A percentile compares a stretch with the other conserved stretches of the same genome.
Evolutionary conservation across 2,888 invertebrate genomes (phyloP).

Genomic region (Luperina nickerlii): DNA sequence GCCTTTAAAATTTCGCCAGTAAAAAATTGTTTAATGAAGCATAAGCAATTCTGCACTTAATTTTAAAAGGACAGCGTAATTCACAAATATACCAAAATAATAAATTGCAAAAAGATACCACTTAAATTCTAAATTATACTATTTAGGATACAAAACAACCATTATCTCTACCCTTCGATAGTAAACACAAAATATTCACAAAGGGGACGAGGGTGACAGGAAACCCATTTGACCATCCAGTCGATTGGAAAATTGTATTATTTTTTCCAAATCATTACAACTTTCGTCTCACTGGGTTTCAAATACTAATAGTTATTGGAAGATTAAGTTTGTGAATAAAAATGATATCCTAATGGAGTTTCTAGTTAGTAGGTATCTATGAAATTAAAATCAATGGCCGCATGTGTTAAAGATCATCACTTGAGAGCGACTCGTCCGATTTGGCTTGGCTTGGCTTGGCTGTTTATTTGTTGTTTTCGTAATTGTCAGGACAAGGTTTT

Average conservation of each 20-base stretch:
- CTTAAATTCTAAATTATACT: conserved; percentile 14
- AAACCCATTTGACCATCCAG: conserved; percentile 56
- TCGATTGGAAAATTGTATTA: conserved; percentile 65
- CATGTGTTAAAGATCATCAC: background rate
- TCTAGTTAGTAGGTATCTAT: conserved; percentile 17
- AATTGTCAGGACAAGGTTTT: background rate
- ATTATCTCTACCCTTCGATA: conserved; percentile 38
- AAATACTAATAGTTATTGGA: conserved; percentile 31
- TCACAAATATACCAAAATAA: conserved; percentile 5
- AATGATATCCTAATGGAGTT: conserved; percentile 18
- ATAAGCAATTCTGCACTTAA: background rate
- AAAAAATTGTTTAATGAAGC: background rate
- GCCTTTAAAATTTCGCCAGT: background rate
- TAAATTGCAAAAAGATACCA: conserved; percentile 22
- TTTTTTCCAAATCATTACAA: conserved; percentile 66
- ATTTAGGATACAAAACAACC: conserved; percentile 22
- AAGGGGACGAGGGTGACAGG: conserved; percentile 24
- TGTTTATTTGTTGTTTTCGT: background rate
- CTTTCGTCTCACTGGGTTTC: conserved; percentile 42
- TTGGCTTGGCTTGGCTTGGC: background rate
- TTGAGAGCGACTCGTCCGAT: background rate
- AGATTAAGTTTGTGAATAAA: conserved; percentile 46
- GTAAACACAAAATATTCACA: conserved; percentile 28
- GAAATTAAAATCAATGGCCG: background rate
- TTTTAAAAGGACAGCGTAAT: background rate